phyloP scores from a whole-genome alignment of 2,797 vertebrate genomes.

The Philypnodon macrostomus region DNA sequence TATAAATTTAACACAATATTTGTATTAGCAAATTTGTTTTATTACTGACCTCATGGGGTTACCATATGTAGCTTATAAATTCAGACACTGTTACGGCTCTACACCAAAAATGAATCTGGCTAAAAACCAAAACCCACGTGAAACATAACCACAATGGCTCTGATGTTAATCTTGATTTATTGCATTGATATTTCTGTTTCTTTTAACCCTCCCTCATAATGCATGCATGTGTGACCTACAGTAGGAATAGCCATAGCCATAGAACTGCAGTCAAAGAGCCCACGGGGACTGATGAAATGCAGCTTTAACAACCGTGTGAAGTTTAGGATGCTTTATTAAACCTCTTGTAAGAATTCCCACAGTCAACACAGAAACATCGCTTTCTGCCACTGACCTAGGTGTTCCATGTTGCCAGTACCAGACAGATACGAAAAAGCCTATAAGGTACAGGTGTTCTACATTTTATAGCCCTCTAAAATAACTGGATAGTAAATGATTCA shows the following conservation, averaged over 20 bases:
- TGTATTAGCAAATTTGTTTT: no score
- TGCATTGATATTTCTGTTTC: no score
- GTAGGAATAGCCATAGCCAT: not conserved
- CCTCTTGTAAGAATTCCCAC: constrained; percentile 28
- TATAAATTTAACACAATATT: no score
- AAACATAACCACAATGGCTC: no score
- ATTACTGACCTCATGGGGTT: no score
- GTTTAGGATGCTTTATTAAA: constrained; percentile 15
- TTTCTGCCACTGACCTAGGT: constrained; percentile 2
- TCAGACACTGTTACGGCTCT: no score
- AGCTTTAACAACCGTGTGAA: constrained; percentile 24
- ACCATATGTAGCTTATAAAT: no score
- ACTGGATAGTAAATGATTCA: constrained; percentile 30
- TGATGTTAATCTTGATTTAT: no score
- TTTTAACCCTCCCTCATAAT: no score
- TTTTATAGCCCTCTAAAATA: constrained; percentile 24
- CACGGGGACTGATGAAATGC: constrained; percentile 25
- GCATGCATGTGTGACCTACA: no score
- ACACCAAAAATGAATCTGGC: no score
- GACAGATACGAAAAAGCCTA: not conserved
- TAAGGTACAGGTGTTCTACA: constrained; percentile 15
- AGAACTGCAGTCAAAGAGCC: constrained; percentile 9
- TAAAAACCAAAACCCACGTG: no score
- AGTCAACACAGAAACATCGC: constrained; percentile 17
- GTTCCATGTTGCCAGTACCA: not conserved